These are phyloP conservation scores for Vulpes ferrilata DNA, from an alignment of 2,113 vertebrate species.

Conservation along the genomic window DNA sequence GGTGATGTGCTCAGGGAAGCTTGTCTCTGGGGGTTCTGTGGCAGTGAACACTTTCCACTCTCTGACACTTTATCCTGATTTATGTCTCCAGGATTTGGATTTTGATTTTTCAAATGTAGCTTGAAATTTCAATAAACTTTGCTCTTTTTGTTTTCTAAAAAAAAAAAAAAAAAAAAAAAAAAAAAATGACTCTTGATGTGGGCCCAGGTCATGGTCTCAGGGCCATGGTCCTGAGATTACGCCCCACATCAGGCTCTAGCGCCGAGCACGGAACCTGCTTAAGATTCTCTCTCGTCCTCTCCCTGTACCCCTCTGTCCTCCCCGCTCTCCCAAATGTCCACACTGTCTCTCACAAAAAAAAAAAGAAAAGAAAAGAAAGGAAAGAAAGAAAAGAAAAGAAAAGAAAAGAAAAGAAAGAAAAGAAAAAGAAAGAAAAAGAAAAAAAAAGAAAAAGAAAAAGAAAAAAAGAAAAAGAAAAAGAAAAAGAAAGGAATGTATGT, in stretches of 20 bases:
- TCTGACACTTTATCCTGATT: conserved; percentile 80
- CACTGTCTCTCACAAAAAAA: background rate
- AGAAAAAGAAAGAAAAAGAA: too few species aligned
- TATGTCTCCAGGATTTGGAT: conserved; percentile 80
- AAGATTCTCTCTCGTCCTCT: background rate
- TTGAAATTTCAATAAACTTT: conserved; percentile 89
- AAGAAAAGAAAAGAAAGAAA: too few species aligned
- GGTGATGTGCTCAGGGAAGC: conserved; percentile 67
- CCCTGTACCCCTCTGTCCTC: background rate
- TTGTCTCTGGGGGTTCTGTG: conserved; percentile 64
- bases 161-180: too few species aligned
- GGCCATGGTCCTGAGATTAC: background rate
- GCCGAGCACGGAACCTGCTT: background rate
- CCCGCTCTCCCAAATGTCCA: background rate
- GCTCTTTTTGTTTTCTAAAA: conserved; percentile 85
- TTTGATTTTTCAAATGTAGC: conserved; percentile 85
- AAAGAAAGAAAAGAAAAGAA: too few species aligned
- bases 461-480: too few species aligned
- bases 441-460: too few species aligned
- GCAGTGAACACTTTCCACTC: conserved; percentile 78
- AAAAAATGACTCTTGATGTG: background rate
- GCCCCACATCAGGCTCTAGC: background rate
- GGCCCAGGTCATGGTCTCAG: background rate
- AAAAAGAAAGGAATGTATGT: background rate
- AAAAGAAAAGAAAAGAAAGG: too few species aligned